phyloP scores from a whole-genome alignment of 2,888 invertebrate genomes.

The Periphyllus acericola region DNA sequence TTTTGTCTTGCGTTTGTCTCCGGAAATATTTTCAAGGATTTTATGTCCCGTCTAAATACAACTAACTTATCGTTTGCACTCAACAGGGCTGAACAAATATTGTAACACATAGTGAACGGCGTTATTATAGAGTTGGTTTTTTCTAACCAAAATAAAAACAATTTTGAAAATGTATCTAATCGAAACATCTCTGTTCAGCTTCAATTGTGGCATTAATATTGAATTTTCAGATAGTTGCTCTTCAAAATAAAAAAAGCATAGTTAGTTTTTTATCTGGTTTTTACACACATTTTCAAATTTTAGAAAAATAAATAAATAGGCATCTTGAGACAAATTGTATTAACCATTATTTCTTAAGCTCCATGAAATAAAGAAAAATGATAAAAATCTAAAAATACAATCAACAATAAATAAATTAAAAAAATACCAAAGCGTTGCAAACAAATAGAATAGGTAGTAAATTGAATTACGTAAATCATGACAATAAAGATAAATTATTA shows the following conservation, averaged over 20 bases:
- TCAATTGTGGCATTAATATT: not conserved
- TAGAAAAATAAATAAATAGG: not conserved
- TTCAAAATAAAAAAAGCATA: not conserved
- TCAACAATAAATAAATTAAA: not conserved
- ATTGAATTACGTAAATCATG: not conserved
- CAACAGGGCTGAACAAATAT: conserved; percentile 1
- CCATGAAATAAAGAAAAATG: not conserved
- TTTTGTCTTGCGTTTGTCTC: conserved; percentile 20
- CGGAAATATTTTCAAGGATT: conserved; percentile 46
- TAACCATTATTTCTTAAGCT: not conserved
- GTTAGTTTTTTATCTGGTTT: not conserved
- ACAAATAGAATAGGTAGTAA: not conserved
- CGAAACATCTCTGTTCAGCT: not conserved
- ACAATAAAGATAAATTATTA: not conserved
- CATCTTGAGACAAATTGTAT: not conserved
- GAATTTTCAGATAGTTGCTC: not conserved
- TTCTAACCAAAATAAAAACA: not conserved
- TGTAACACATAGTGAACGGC: not conserved
- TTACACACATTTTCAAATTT: not conserved
- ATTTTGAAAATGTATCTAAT: conserved; percentile 14
- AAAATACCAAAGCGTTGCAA: not conserved
- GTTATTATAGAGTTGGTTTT: not conserved
- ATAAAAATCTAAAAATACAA: not conserved
- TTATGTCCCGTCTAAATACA: conserved; percentile 44
- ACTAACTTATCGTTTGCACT: conserved; percentile 47